phyloP scores from a whole-genome alignment of 1,140 invertebrate species.

The Dermatophagoides farinae region DNA sequence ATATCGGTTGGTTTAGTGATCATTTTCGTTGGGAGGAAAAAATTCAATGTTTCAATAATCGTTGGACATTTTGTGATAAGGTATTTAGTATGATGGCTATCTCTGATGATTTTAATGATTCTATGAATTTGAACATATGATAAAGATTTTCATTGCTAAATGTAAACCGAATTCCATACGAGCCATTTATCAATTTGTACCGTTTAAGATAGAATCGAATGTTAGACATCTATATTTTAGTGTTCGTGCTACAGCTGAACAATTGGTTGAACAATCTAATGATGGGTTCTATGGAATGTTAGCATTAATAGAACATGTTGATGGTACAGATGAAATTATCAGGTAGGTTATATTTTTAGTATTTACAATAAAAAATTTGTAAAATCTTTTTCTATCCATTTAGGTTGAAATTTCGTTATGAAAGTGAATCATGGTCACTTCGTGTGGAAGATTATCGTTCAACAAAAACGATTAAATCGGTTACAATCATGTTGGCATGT shows the following conservation, averaged over 20 bases:
- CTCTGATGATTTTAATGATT: background rate
- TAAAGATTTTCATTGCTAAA: constrained; percentile 18
- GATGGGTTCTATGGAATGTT: constrained; percentile 12
- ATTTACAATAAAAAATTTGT: background rate
- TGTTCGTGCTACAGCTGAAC: constrained; percentile 16
- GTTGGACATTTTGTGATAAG: constrained; percentile 18
- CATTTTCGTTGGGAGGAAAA: constrained; percentile 18
- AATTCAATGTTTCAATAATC: constrained; percentile 19
- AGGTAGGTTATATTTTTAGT: background rate
- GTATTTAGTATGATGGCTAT: constrained; percentile 9
- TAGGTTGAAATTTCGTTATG: constrained; percentile 18
- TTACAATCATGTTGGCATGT: constrained; percentile 20
- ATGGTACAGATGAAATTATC: background rate
- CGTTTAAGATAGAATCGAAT: constrained; percentile 8
- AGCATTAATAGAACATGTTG: constrained; percentile 5
- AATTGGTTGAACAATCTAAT: constrained; percentile 16
- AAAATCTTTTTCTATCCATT: background rate
- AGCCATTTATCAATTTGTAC: constrained; percentile 20
- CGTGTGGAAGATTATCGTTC: constrained; percentile 6
- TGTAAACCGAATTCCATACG: constrained; percentile 19
- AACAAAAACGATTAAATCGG: constrained; percentile 10
- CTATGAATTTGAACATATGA: constrained; percentile 1
- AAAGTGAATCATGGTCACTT: constrained; percentile 16
- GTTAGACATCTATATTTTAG: constrained; percentile 16
- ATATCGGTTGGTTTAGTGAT: constrained; percentile 21